Conservation (phyloP, 1,140 invertebrate genomes). For the Drosophila nigrodunni region DNA sequence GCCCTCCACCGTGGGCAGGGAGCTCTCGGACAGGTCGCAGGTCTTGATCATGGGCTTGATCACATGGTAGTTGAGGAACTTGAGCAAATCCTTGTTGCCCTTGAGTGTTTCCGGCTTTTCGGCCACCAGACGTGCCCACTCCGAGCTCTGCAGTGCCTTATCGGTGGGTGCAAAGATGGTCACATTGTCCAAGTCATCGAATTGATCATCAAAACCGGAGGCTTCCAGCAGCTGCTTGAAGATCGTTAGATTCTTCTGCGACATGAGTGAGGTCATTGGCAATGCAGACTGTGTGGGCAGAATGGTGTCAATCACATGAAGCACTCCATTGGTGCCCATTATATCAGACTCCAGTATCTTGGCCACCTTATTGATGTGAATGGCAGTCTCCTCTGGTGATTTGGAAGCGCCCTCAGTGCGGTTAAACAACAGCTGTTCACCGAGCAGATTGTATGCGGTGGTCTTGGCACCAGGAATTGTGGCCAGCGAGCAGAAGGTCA, state of each 20-base stretch:
- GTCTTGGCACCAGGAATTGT: constrained; percentile 86
- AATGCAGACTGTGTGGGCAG: constrained; percentile 87
- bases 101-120: constrained; percentile 82
- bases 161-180: constrained; percentile 89
- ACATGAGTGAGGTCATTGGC: constrained; percentile 84
- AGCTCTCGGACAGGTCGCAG: constrained; percentile 86
- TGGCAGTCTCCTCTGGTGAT: constrained; percentile 43
- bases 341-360: constrained; percentile 85
- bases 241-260: constrained; percentile 85
- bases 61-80: constrained; percentile 87
- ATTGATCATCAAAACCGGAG: constrained; percentile 86
- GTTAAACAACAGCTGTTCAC: constrained; percentile 86
- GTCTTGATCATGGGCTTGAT: constrained; percentile 85
- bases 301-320: constrained; percentile 89
- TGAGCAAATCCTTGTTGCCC: constrained; percentile 85
- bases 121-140: constrained; percentile 82
- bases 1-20: constrained; percentile 85
- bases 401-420: constrained; percentile 73
- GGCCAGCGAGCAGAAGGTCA: constrained; percentile 88
- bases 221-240: constrained; percentile 85
- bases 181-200: constrained; percentile 86
- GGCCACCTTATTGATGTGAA: constrained; percentile 85
- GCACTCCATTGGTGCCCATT: constrained; percentile 89
- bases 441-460: constrained; percentile 86
- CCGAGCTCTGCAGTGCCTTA: constrained; percentile 86